These are phyloP conservation scores for Papilio protenor DNA, from an alignment of 2,888 invertebrate genomes.

Conservation along the genomic window DNA sequence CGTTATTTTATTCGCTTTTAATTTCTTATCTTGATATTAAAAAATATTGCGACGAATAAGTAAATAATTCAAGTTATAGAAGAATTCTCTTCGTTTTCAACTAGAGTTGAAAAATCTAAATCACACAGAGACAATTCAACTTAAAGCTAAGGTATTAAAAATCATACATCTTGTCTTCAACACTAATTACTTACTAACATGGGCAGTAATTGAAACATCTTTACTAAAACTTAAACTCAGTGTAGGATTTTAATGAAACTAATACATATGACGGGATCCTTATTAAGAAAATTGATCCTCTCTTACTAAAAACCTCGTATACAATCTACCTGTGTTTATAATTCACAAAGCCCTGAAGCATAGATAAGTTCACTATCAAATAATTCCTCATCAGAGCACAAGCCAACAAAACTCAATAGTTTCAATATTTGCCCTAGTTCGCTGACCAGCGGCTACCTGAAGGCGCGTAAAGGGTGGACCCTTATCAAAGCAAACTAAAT, in stretches of 20 bases:
- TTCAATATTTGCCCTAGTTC: constrained; percentile 70
- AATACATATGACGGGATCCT: no score
- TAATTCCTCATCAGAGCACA: constrained; percentile 48
- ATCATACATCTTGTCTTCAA: no score
- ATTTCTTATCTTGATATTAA: background rate
- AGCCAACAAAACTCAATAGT: constrained; percentile 54
- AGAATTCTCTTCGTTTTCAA: no score
- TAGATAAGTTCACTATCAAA: constrained; percentile 44
- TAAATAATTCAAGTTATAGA: no score
- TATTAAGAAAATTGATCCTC: background rate
- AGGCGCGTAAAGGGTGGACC: constrained; percentile 69
- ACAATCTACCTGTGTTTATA: constrained; percentile 20
- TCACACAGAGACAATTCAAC: no score
- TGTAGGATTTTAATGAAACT: no score
- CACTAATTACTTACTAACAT: no score
- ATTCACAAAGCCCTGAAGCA: constrained; percentile 16
- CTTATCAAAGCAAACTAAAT: constrained; percentile 82
- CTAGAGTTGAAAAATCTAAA: no score
- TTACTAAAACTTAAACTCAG: no score
- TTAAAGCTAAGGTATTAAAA: no score
- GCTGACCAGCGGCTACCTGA: constrained; percentile 75
- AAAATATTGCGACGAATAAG: background rate
- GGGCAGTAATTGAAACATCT: no score
- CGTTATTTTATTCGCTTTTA: background rate
- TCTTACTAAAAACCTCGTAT: background rate